These are phyloP conservation scores for Anagrus nilaparvatae DNA, from an alignment of 1,140 invertebrate genomes.

Conservation along the genomic window DNA sequence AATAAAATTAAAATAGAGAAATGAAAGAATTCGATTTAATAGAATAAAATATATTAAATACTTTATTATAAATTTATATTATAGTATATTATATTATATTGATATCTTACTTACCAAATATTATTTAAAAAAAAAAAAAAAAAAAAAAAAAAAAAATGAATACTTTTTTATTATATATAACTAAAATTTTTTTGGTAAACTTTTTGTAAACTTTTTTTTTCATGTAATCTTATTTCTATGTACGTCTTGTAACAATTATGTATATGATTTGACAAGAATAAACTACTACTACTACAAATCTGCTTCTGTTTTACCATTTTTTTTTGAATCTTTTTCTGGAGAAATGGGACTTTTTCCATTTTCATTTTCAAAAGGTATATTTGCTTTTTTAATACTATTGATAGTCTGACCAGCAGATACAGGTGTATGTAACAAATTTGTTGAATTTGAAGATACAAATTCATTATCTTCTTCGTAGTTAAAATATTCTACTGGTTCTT, in stretches of 20 bases:
- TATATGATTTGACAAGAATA: too few species aligned
- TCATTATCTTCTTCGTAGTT: conserved; percentile 41
- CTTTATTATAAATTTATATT: too few species aligned
- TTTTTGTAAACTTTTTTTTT: too few species aligned
- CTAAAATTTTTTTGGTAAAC: background rate
- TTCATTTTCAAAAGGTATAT: conserved; percentile 24
- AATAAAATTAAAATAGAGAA: too few species aligned
- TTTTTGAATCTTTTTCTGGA: conserved; percentile 20
- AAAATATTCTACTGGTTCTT: conserved; percentile 45
- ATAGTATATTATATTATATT: too few species aligned
- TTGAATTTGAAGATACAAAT: conserved; percentile 22
- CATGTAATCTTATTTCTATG: too few species aligned
- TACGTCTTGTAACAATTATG: too few species aligned
- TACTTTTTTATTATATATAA: conserved; percentile 2
- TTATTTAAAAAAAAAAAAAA: background rate
- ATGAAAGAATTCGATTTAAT: too few species aligned
- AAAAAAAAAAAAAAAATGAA: conserved; percentile 5
- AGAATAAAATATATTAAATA: too few species aligned
- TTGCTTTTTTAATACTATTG: too few species aligned
- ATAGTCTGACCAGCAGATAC: conserved; percentile 16
- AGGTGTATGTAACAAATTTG: conserved; percentile 21
- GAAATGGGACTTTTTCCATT: conserved; percentile 21
- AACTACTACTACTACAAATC: too few species aligned
- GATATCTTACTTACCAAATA: too few species aligned
- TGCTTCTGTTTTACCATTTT: conserved; percentile 23